A percentile compares a stretch with the other conserved stretches of the same genome.
phyloP scores from a whole-genome alignment of 2,888 invertebrate genomes.

The Drosophila conformis region DNA sequence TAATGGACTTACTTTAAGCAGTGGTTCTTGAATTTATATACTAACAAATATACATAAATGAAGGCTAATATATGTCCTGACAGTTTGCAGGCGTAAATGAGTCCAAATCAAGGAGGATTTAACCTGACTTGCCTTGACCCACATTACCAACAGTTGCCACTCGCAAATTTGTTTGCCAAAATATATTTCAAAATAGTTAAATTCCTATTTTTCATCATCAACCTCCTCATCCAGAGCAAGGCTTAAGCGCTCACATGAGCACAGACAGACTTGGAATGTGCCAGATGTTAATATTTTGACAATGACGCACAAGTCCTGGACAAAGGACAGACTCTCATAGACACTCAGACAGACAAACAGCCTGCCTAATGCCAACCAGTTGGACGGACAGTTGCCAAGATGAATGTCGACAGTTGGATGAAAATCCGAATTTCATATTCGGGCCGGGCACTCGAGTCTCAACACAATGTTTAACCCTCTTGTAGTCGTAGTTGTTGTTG shows the following conservation, averaged over 20 bases:
- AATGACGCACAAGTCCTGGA: constrained; percentile 76
- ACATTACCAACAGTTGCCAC: constrained; percentile 36
- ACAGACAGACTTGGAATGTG: constrained; percentile 61
- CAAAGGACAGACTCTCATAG: constrained; percentile 33
- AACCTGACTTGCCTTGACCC: constrained; percentile 51
- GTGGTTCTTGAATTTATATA: constrained; percentile 24
- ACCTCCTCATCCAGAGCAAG: constrained; percentile 15
- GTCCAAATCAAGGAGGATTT: constrained; percentile 53
- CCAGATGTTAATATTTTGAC: constrained; percentile 80
- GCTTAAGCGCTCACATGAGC: constrained; percentile 69
- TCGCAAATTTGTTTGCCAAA: constrained; percentile 55
- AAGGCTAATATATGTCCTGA: constrained; percentile 21
- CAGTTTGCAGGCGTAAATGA: constrained; percentile 26
- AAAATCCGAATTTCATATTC: constrained; percentile 77
- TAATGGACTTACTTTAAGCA: not conserved
- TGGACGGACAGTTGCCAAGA: constrained; percentile 77
- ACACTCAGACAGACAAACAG: constrained; percentile 18
- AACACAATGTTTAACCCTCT: constrained; percentile 51
- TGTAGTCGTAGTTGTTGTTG: constrained; percentile 13
- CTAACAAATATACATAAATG: constrained; percentile 8
- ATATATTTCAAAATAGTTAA: constrained; percentile 74
- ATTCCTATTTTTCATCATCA: constrained; percentile 77
- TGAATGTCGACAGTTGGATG: constrained; percentile 78
- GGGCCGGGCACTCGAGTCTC: constrained; percentile 64
- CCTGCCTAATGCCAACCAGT: constrained; percentile 67